Evolutionary conservation across 2,797 vertebrate genomes (phyloP).

Genomic region (Halcyon chelicuti): DNA sequence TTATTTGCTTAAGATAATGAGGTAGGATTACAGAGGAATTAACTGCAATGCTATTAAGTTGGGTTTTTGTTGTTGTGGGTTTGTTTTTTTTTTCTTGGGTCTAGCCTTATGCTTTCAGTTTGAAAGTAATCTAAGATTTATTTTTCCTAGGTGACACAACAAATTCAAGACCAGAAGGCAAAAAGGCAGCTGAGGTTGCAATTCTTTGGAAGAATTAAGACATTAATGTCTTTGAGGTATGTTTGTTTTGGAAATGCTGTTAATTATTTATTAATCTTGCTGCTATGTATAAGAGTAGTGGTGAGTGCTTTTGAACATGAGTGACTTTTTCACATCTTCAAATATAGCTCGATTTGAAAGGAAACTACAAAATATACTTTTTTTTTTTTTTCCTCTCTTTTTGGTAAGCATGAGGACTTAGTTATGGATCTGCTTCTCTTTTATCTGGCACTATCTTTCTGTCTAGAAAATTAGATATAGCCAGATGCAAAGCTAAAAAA

Average conservation of each 20-base stretch:
- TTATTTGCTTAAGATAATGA: slow-evolving; percentile 78
- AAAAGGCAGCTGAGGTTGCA: neutral
- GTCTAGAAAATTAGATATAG: neutral
- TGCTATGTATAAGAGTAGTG: neutral
- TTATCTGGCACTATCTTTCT: neutral
- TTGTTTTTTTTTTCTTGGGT: neutral
- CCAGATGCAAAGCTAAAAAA: neutral
- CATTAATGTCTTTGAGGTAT: slow-evolving; percentile 8
- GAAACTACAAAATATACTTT: neutral
- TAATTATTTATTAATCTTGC: slow-evolving; percentile 31
- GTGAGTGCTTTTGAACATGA: neutral
- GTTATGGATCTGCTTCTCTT: neutral
- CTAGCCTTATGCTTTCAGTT: slow-evolving; percentile 30
- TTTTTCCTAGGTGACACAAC: slow-evolving; percentile 41
- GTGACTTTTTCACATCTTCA: neutral
- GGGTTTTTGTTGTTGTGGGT: no score
- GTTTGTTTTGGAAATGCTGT: slow-evolving; percentile 37
- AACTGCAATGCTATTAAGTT: slow-evolving; percentile 62
- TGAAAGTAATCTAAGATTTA: slow-evolving; percentile 37
- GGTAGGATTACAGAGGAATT: slow-evolving; percentile 73
- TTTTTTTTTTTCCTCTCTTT: neutral
- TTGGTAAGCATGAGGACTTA: neutral
- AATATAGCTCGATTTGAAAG: neutral
- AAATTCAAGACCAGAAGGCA: slow-evolving; percentile 46
- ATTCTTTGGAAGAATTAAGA: slow-evolving; percentile 17